Percentiles rank a stretch among this genome's conserved stretches.
Evolutionary conservation across 2,888 invertebrate genomes (phyloP).

Genomic region (Galeopsomyia nigrocyanea): DNA sequence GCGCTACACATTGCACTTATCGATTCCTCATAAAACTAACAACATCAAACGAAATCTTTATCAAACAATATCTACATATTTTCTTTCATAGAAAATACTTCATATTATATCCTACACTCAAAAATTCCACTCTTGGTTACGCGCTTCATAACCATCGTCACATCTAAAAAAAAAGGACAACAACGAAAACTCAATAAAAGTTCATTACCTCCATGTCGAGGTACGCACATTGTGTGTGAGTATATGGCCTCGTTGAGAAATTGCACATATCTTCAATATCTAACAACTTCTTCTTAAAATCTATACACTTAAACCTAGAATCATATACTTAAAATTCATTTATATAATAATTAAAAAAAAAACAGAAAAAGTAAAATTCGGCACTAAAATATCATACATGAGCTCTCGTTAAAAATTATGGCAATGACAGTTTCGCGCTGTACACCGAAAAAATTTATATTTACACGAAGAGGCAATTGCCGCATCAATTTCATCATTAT

Average conservation of each 20-base stretch:
- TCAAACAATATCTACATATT: conserved; percentile 39
- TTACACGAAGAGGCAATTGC: conserved; percentile 36
- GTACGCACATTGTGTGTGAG: conserved; percentile 21
- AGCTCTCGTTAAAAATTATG: conserved; percentile 41
- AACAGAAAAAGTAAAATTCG: conserved; percentile 25
- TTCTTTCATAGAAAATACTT: conserved; percentile 28
- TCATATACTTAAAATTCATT: conserved; percentile 41
- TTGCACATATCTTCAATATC: conserved; percentile 41
- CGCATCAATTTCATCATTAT: neutral
- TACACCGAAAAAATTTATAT: conserved; percentile 40
- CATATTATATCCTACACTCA: conserved; percentile 13
- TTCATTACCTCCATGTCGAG: too few relatives aligned
- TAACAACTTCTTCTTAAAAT: conserved; percentile 5
- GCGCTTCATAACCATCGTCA: too few relatives aligned
- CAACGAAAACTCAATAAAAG: too few relatives aligned
- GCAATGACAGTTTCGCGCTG: conserved; percentile 39
- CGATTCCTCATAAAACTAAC: conserved; percentile 11
- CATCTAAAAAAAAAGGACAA: too few relatives aligned
- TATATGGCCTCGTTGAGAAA: conserved; percentile 45
- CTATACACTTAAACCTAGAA: conserved; percentile 21
- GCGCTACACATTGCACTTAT: neutral
- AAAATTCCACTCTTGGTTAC: too few relatives aligned
- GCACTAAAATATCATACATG: conserved; percentile 34
- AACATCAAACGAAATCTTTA: conserved; percentile 24
- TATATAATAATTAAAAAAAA: conserved; percentile 45